phyloP scores from a whole-genome alignment of 2,888 invertebrate genomes.

The Pristionchus japonicus region DNA sequence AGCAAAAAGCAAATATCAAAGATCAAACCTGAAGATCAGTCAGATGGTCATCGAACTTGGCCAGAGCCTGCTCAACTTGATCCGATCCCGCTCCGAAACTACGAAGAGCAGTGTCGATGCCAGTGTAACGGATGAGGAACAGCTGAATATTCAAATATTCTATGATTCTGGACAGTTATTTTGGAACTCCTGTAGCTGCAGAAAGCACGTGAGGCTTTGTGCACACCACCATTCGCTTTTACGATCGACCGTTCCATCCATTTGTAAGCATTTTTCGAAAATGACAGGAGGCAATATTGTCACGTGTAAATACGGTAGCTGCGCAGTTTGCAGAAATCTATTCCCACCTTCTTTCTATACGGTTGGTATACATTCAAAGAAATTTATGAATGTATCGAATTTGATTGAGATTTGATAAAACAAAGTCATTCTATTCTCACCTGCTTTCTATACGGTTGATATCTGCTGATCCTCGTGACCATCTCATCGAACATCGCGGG shows the following conservation, averaged over 20 bases:
- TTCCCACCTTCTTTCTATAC: too few relatives aligned
- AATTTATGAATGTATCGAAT: too few relatives aligned
- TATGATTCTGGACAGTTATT: not conserved
- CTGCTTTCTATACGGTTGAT: conserved; percentile 72
- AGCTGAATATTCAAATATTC: conserved; percentile 48
- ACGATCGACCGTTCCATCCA: too few relatives aligned
- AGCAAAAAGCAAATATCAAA: not conserved
- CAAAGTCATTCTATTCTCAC: conserved; percentile 47
- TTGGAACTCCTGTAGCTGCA: too few relatives aligned
- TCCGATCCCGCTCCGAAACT: conserved; percentile 67
- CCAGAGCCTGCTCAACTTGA: conserved; percentile 66
- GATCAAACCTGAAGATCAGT: conserved; percentile 69
- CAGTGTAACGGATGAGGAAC: conserved; percentile 66
- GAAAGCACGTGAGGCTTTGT: too few relatives aligned
- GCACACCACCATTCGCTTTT: too few relatives aligned
- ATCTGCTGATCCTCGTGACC: conserved; percentile 68
- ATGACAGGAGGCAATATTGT: too few relatives aligned
- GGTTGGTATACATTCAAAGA: too few relatives aligned
- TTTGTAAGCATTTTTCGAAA: too few relatives aligned
- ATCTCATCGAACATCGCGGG: conserved; percentile 67
- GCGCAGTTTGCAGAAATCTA: too few relatives aligned
- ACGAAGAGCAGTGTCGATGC: conserved; percentile 67
- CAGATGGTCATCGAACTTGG: conserved; percentile 66
- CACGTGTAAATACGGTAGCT: too few relatives aligned
- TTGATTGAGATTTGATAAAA: too few relatives aligned